phyloP scores from a whole-genome alignment of 2,888 invertebrate genomes.

The Beris morrisii region DNA sequence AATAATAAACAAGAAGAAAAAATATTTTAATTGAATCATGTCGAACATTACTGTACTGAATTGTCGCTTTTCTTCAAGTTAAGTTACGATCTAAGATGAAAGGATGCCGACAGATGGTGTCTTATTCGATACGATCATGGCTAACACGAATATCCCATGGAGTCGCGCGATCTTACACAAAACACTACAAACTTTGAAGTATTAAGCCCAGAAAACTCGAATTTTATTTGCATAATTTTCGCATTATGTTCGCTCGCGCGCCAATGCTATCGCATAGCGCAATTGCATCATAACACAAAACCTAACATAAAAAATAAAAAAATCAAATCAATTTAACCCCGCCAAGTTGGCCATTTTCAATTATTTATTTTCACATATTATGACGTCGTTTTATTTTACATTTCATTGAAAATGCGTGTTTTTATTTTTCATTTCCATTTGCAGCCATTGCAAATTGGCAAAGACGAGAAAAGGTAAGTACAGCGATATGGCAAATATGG shows the following conservation, averaged over 20 bases:
- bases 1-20: too few species aligned
- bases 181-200: not conserved
- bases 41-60: not conserved
- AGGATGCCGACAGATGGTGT: slow-evolving; percentile 14
- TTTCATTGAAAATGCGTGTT: slow-evolving; percentile 9
- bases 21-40: too few species aligned
- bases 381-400: slow-evolving; percentile 20
- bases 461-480: slow-evolving; percentile 7
- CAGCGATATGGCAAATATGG: not conserved
- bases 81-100: slow-evolving; percentile 6
- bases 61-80: slow-evolving; percentile 23
- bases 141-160: not conserved
- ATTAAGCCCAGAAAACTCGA: not conserved
- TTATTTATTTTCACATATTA: slow-evolving; percentile 29
- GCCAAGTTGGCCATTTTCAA: slow-evolving; percentile 12
- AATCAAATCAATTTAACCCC: too few species aligned
- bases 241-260: slow-evolving; percentile 24
- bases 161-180: not conserved
- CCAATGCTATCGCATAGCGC: slow-evolving; percentile 3
- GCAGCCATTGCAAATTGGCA: slow-evolving; percentile 4
- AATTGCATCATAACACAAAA: slow-evolving; percentile 2
- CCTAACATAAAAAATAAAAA: too few species aligned
- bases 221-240: slow-evolving; percentile 32
- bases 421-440: not conserved
- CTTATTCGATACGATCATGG: slow-evolving; percentile 25